These are phyloP conservation scores for Petrocephalus microphthalmus DNA, from an alignment of 2,113 vertebrate species.

Conservation along the genomic window DNA sequence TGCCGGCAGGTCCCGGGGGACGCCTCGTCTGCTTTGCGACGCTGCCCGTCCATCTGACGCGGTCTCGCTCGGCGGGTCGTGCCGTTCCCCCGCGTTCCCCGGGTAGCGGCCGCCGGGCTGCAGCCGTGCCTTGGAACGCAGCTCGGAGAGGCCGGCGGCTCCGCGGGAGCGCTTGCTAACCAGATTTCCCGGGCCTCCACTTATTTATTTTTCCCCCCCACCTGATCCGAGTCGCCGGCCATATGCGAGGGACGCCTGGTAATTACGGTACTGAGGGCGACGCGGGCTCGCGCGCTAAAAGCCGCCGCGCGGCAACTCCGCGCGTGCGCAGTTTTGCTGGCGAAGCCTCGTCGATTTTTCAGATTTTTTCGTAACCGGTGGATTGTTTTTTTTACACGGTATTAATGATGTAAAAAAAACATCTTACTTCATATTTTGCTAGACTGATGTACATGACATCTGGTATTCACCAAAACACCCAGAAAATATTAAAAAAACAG, in stretches of 20 bases:
- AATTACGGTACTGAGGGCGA: neutral
- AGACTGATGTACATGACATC: slow-evolving; percentile 47
- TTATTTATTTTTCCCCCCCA: slow-evolving; percentile 4
- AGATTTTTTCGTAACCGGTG: slow-evolving; percentile 21
- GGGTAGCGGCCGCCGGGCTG: slow-evolving; percentile 21
- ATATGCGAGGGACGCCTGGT: neutral
- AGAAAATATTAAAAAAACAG: slow-evolving; percentile 17
- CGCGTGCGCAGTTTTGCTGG: neutral
- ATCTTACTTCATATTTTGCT: slow-evolving; percentile 40
- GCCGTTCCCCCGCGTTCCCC: slow-evolving; percentile 28
- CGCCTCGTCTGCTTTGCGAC: slow-evolving; percentile 32
- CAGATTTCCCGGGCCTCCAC: neutral
- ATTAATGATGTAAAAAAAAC: slow-evolving; percentile 23
- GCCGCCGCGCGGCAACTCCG: neutral
- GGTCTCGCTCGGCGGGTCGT: slow-evolving; percentile 36
- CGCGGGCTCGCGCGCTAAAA: neutral
- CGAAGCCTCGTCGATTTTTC: slow-evolving; percentile 18
- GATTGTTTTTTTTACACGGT: slow-evolving; percentile 21
- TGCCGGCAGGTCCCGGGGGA: slow-evolving; percentile 32
- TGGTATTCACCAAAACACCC: slow-evolving; percentile 45
- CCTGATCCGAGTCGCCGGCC: neutral
- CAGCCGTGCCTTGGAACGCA: slow-evolving; percentile 36
- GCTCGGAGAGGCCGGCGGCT: slow-evolving; percentile 12
- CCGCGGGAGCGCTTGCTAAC: slow-evolving; percentile 13
- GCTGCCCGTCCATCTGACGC: slow-evolving; percentile 45